phyloP scores from a whole-genome alignment of 1,140 invertebrate species.

The Drosophila persimilis region DNA sequence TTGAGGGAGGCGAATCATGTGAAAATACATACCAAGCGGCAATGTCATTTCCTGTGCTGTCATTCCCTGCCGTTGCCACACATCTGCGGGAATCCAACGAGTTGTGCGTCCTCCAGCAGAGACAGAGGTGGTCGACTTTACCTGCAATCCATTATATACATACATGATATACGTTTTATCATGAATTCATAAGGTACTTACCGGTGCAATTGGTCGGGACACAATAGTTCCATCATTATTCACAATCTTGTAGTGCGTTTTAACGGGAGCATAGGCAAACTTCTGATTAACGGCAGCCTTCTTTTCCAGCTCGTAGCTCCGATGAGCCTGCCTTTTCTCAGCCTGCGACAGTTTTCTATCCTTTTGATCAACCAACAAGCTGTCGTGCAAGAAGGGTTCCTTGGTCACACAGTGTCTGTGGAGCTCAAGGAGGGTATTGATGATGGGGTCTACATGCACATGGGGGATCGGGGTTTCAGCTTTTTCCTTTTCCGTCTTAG shows the following conservation, averaged over 20 bases:
- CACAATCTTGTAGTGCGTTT: conserved; percentile 84
- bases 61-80: conserved; percentile 95
- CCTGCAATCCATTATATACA: conserved; percentile 56
- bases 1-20: neutral
- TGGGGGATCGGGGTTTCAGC: conserved; percentile 84
- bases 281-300: conserved; percentile 88
- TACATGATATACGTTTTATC: neutral
- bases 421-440: conserved; percentile 88
- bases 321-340: conserved; percentile 96
- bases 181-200: conserved; percentile 63
- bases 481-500: conserved; percentile 45
- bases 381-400: conserved; percentile 98
- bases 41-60: conserved; percentile 96
- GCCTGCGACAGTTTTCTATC: conserved; percentile 97
- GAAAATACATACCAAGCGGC: conserved; percentile 87
- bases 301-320: conserved; percentile 97
- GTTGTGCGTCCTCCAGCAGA: conserved; percentile 81
- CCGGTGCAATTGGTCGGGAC: conserved; percentile 85
- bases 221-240: conserved; percentile 86
- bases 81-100: conserved; percentile 93
- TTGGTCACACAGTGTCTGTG: conserved; percentile 90
- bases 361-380: conserved; percentile 96
- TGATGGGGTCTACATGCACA: conserved; percentile 91
- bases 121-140: conserved; percentile 83
- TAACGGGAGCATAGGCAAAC: conserved; percentile 57